Conservation (phyloP, 2,888 invertebrate species). For the Desoria tigrina region DNA sequence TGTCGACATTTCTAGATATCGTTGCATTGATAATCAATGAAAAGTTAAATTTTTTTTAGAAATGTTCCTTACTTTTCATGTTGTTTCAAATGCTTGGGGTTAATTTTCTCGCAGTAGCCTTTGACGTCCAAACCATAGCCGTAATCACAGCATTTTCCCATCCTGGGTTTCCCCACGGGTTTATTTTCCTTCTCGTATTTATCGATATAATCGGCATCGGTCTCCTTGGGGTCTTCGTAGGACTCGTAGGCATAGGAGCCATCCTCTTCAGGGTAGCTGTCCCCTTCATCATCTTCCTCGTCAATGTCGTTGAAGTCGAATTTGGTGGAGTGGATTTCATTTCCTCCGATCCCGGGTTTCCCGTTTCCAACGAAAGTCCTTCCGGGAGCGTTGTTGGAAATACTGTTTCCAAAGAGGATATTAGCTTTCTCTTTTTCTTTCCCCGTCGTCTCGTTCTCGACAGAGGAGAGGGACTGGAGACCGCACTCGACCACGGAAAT, state of each 20-base stretch:
- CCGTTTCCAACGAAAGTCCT: not conserved
- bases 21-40: too few relatives aligned
- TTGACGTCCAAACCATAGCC: constrained; percentile 43
- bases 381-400: constrained; percentile 23
- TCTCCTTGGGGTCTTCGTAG: constrained; percentile 11
- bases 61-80: constrained; percentile 2
- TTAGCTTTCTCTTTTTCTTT: constrained; percentile 9
- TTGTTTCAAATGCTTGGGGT: constrained; percentile 22
- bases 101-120: constrained; percentile 37
- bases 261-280: constrained; percentile 36
- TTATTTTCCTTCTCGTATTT: constrained; percentile 29
- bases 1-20: too few relatives aligned
- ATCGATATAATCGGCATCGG: constrained; percentile 32
- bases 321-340: constrained; percentile 39
- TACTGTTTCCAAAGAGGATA: constrained; percentile 16
- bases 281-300: constrained; percentile 34
- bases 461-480: not conserved
- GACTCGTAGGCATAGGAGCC: constrained; percentile 32
- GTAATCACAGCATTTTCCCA: constrained; percentile 51
- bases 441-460: constrained; percentile 5
- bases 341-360: constrained; percentile 24
- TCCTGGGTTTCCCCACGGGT: constrained; percentile 30
- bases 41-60: too few relatives aligned
- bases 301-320: constrained; percentile 28
- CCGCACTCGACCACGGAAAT: constrained; percentile 24